A percentile compares a stretch with the other conserved stretches of the same genome.
Conservation (phyloP, 2,797 vertebrate species). For the Acanthurus leucopareius region DNA sequence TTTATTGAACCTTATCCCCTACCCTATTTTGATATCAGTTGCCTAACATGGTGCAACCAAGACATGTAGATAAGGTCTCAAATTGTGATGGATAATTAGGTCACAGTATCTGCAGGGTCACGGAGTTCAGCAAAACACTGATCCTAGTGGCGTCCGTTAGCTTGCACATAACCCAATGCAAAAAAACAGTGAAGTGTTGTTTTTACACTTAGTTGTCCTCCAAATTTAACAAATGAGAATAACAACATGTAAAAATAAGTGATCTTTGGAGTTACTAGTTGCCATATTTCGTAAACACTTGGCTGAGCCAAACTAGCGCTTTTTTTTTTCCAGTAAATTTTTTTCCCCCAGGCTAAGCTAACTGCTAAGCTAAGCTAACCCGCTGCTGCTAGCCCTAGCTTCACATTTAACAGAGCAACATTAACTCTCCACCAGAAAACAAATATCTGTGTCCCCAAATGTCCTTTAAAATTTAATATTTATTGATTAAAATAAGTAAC, state of each 20-base stretch:
- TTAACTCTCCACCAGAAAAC: slow-evolving; percentile 5
- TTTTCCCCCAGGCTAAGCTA: too few species aligned
- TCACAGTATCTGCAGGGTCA: too few species aligned
- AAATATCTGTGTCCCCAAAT: slow-evolving; percentile 2
- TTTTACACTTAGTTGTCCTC: neutral
- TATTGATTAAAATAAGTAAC: slow-evolving; percentile 37
- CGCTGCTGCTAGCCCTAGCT: neutral
- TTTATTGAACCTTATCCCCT: neutral
- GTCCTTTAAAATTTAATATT: slow-evolving; percentile 34
- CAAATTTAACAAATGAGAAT: neutral
- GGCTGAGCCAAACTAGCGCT: neutral
- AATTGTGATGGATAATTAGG: too few species aligned
- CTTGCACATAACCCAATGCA: neutral
- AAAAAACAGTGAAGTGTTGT: neutral
- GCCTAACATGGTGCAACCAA: neutral
- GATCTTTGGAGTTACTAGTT: neutral
- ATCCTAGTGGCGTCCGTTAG: too few species aligned
- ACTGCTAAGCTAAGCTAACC: neutral
- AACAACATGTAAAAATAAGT: neutral
- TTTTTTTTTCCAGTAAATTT: neutral
- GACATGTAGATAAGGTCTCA: neutral
- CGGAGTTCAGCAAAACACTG: too few species aligned
- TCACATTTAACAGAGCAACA: neutral
- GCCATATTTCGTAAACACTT: neutral
- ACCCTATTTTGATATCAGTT: neutral